These are phyloP conservation scores for Amphipyra tragopoginis DNA, from an alignment of 2,888 invertebrate genomes.

Conservation along the genomic window DNA sequence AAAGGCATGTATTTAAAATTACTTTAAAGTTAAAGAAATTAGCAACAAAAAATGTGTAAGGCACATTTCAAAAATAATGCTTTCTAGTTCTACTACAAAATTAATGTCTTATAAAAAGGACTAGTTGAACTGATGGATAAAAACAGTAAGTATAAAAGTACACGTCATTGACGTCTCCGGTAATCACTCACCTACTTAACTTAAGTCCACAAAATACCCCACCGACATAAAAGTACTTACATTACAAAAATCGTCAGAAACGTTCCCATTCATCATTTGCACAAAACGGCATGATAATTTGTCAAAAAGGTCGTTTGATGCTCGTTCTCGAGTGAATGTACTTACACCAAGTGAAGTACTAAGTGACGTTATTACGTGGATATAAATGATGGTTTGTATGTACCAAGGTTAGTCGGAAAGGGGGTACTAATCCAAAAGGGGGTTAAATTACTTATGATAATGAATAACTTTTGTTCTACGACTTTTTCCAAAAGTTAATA, in stretches of 20 bases:
- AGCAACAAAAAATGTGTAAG: too few species aligned
- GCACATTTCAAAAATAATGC: too few species aligned
- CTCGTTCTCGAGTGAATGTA: constrained; percentile 31
- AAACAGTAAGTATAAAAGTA: constrained; percentile 8
- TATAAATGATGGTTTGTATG: constrained; percentile 10
- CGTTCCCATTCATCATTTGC: constrained; percentile 33
- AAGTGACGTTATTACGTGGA: constrained; percentile 33
- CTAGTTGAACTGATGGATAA: background rate
- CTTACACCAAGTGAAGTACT: constrained; percentile 42
- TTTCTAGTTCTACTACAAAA: too few species aligned
- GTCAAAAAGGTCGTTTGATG: constrained; percentile 53
- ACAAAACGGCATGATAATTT: constrained; percentile 54
- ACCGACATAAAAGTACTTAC: constrained; percentile 28
- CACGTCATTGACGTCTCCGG: background rate
- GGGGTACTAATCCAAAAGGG: too few species aligned
- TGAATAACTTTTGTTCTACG: too few species aligned
- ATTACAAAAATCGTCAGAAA: constrained; percentile 35
- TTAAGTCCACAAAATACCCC: constrained; percentile 12
- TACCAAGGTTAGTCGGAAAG: too few species aligned
- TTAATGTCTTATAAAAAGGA: too few species aligned
- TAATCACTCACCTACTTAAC: constrained; percentile 17
- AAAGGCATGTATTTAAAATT: too few species aligned
- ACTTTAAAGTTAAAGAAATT: too few species aligned
- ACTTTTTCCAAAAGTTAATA: too few species aligned
- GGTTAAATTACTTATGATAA: too few species aligned